Evolutionary conservation across 2,113 vertebrate species (phyloP).

Genomic region (Anguilla japonica): DNA sequence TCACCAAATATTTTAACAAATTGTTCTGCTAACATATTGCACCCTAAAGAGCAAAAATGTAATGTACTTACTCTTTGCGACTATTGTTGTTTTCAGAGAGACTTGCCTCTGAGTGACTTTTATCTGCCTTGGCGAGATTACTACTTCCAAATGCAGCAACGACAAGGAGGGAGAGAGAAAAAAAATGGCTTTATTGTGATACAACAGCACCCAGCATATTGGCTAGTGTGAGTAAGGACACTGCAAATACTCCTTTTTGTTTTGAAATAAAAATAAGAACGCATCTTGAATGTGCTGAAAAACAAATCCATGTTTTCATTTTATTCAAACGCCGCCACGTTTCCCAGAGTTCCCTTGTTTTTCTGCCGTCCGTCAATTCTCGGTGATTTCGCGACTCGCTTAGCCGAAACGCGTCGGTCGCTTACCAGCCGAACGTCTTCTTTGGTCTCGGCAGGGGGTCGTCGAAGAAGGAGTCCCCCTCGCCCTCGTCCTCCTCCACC

Average conservation of each 20-base stretch:
- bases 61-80: constrained; percentile 55
- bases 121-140: constrained; percentile 44
- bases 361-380: not conserved
- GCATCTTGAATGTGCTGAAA: no score
- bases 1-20: no score
- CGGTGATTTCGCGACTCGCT: not conserved
- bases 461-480: constrained; percentile 93
- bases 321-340: no score
- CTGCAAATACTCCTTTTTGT: no score
- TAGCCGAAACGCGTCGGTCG: not conserved
- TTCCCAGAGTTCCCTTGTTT: not conserved
- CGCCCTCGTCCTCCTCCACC: constrained; percentile 69
- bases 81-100: constrained; percentile 49
- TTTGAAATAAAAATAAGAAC: no score
- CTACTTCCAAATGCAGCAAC: constrained; percentile 34
- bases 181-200: constrained; percentile 8
- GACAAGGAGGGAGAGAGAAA: constrained; percentile 27
- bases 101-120: constrained; percentile 42
- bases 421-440: constrained; percentile 83
- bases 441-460: constrained; percentile 88
- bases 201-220: not conserved
- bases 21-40: not conserved
- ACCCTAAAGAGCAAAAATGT: not conserved
- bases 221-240: no score
- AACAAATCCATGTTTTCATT: no score